Base-by-base conservation (phyloP, 2,888 invertebrate genomes). In the Amphimallon solstitiale region DNA sequence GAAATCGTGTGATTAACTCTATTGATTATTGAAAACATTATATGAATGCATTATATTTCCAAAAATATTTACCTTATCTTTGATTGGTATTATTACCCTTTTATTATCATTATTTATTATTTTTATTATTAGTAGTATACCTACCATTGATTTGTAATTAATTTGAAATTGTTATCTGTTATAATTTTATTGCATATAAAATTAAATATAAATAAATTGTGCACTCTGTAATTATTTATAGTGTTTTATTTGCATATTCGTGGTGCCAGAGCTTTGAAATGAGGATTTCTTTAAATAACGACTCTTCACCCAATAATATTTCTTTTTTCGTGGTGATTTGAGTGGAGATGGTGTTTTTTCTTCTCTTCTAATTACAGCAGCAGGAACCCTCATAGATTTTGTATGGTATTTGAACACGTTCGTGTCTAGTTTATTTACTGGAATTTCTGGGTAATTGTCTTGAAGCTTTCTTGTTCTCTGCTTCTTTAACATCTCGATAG, bases 361-460 rank as follows among this genome's bases (percentile, higher is more conserved):
- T 15, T 67, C 67, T 19, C 67, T 34, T 15, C 56, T 38, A 12
- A 59, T 35, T 0, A 63, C 29, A 2, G 62, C 40, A 3, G 62
- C 46, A 10, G 62, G 54, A 1, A 56, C 17, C 2, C 67, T 48
- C 35, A 40, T 59, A 3, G 52, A 48, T 66, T 38, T 66, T 2
- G 43, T 52, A 12, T 66, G 60, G 17, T 67, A 87, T 86, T 81
- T 72, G 67, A 73, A 74, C 65, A 75, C 71, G 54, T 70, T 71
- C 3, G 66, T 64, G 66, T 75, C 75, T 10, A 76, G 67, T 70
- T 71, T 75, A 56, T 75, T 76, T 2, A 74, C 4, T 6, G 69
- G 70, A 34, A 71, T 63, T 17, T 74, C 71, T 6, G 68, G 56
- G 48, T 68, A 67, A 15, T 71, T 67, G 5, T 76, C 73, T 61